A percentile compares a stretch with the other conserved stretches of the same genome.
phyloP scores from a whole-genome alignment of 2,797 vertebrate genomes.

The Atherinosoma microstoma region DNA sequence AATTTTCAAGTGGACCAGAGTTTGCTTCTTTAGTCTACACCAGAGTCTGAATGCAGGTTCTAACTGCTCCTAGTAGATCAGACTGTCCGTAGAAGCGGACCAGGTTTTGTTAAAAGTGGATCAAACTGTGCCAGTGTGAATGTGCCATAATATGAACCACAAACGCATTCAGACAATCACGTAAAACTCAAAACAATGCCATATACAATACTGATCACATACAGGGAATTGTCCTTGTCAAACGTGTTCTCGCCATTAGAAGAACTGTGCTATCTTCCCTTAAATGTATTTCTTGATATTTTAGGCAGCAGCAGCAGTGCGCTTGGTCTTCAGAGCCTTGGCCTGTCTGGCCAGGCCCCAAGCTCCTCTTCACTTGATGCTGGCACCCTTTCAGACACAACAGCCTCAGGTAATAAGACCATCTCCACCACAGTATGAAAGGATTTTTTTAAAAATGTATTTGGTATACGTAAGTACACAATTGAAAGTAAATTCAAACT shows the following conservation, averaged over 20 bases:
- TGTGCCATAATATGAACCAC: not conserved
- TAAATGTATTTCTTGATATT: constrained; percentile 37
- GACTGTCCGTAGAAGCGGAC: no score
- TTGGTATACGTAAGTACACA: not conserved
- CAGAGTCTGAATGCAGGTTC: no score
- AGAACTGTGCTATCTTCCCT: not conserved
- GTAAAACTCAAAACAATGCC: not conserved
- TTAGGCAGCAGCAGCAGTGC: constrained; percentile 98
- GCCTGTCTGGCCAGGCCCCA: constrained; percentile 96
- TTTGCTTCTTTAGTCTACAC: no score
- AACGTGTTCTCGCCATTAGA: not conserved
- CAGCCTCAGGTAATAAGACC: constrained; percentile 94
- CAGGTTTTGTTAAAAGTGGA: no score
- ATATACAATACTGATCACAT: not conserved
- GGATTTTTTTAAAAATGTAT: constrained; percentile 2
- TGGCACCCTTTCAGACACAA: constrained; percentile 97
- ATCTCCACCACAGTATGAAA: not conserved
- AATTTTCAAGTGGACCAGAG: no score
- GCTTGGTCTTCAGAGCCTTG: constrained; percentile 96
- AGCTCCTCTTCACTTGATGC: constrained; percentile 99
- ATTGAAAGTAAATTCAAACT: constrained; percentile 2
- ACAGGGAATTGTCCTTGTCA: not conserved
- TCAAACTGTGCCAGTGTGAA: not conserved
- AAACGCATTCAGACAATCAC: not conserved
- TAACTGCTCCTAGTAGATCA: no score